Percentiles rank a stretch among this genome's conserved stretches.
Conservation (phyloP, 2,113 vertebrate genomes). For the Cololabis saira region DNA sequence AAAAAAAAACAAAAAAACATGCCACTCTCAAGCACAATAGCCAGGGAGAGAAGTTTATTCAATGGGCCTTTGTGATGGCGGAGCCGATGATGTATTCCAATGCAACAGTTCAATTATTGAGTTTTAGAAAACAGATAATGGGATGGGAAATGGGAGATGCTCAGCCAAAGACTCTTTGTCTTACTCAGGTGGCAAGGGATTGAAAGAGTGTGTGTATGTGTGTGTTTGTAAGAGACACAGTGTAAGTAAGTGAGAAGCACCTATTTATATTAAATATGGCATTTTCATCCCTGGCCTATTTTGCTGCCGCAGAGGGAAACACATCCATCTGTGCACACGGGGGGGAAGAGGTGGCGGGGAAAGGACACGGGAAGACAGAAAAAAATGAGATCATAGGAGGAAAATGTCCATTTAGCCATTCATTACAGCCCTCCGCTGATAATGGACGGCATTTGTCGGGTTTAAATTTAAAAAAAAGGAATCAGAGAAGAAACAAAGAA, state of each 20-base stretch:
- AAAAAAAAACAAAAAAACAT: slow-evolving; percentile 34
- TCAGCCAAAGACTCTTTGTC: slow-evolving; percentile 65
- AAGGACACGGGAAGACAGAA: slow-evolving; percentile 16
- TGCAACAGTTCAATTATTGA: slow-evolving; percentile 77
- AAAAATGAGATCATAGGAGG: slow-evolving; percentile 22
- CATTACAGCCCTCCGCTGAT: slow-evolving; percentile 35
- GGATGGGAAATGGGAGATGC: slow-evolving; percentile 60
- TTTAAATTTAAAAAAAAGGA: no score
- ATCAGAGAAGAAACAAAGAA: neutral
- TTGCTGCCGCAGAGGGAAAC: slow-evolving; percentile 50
- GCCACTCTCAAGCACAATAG: slow-evolving; percentile 56
- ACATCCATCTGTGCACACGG: slow-evolving; percentile 57
- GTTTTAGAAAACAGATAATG: slow-evolving; percentile 75
- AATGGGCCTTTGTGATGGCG: slow-evolving; percentile 57
- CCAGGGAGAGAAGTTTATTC: slow-evolving; percentile 62
- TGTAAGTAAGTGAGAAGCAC: slow-evolving; percentile 66
- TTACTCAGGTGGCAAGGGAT: slow-evolving; percentile 46
- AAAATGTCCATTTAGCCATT: slow-evolving; percentile 33
- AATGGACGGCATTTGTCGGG: slow-evolving; percentile 20
- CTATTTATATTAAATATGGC: slow-evolving; percentile 74
- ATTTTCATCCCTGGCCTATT: slow-evolving; percentile 67
- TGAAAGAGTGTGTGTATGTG: slow-evolving; percentile 12
- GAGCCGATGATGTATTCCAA: slow-evolving; percentile 68
- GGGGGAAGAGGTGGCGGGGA: slow-evolving; percentile 17
- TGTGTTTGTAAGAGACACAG: slow-evolving; percentile 23